Base-by-base conservation (phyloP, 1,140 invertebrate genomes). In the Oncopeltus fasciatus region DNA sequence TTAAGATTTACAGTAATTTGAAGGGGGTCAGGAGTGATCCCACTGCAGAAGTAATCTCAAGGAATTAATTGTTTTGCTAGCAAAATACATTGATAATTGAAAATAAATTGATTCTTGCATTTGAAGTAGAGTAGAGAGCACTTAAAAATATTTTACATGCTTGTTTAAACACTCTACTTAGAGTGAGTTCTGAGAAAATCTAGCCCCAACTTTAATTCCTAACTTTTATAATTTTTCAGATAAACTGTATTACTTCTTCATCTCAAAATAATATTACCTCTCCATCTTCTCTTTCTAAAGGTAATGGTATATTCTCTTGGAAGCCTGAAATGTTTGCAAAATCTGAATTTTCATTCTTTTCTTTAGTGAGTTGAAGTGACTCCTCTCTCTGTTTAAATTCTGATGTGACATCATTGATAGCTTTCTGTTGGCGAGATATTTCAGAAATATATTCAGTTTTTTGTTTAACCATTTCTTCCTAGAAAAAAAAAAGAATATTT, bases 241-340 rank as follows among this genome's bases (percentile, higher is more conserved):
- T n/a, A n/a, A n/a, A n/a, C n/a, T n/a, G n/a, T n/a, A n/a, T n/a
- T n/a, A n/a, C n/a, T n/a, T n/a, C n/a, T n/a, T n/a, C n/a, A n/a
- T n/a, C n/a, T n/a, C n/a, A n/a, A n/a, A 46, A 38, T 9, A 9
- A 5, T 28, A 51, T 59, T 60, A 70, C 70, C 65, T 71, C 70
- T 57, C 66, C 70, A 57, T 71, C 70, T 61, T 69, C 70, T 24
- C 70, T 61, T 46, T 70, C 64, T 16, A 65, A 56, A 14, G 62
- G 60, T 29, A 60, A 53, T 14, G 24, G 20, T 65, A 28, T 46
- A n/a, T 27, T 21, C 20, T 29, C 14, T 20, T 18, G 38, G 20
- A 14, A 57, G 16, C 26, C 27, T 60, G 18, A n/a, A n/a, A n/a
- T n/a, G n/a, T n/a, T 18, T 31, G 2, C 20, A 66, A 47, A 56